Evolutionary conservation across 1,140 invertebrate species (phyloP), one percentile per base, ranked within the genome.

Genomic region (Pseudomyrmex cubaensis): DNA sequence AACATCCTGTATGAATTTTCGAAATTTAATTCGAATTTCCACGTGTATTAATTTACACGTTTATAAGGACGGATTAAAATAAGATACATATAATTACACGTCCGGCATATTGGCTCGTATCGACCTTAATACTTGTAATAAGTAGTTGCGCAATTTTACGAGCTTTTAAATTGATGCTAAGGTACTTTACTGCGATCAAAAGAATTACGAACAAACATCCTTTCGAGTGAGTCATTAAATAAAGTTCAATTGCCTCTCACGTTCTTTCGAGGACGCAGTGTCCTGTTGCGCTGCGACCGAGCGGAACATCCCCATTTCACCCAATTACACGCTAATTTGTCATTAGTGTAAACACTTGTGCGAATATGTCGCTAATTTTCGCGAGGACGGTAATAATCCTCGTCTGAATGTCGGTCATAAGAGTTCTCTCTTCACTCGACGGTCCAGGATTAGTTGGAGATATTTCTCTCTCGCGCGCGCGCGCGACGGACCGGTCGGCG

Each of bases 331-430:
- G n/a, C 59, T 54, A 52, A 48, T 75, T 61, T 61, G 10, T 61
- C 48, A 62, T 74, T 48, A 75, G 44, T 63, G 48, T 17, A 75
- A 75, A 20, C 63, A 48, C n/a, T 20, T n/a, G 62, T 35, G 20
- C n/a, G 35, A 8, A 22, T 44, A 15, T n/a, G 44, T 44, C 48
- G 74, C 66, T 64, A 63, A 76, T 25, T 66, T 76, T 17, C 20
- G 72, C 50, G 50, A 52, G 50, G 22, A 46, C 73, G 46, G 62
- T 64, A 64, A 76, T 74, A 74, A 74, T 74, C 44, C 72, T 1
- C 9, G 25, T 25, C 25, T 25, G 50, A 66, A 77, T 57, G 50
- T 56, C 64, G 50, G 20, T 12, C 10, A 20, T 56, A 35, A 10
- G 9, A 50, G 46, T 13, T 52, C 46, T 10, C 72, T 25, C 46